phyloP scores from a whole-genome alignment of 2,888 invertebrate species.

The Stenichneumon culpator region DNA sequence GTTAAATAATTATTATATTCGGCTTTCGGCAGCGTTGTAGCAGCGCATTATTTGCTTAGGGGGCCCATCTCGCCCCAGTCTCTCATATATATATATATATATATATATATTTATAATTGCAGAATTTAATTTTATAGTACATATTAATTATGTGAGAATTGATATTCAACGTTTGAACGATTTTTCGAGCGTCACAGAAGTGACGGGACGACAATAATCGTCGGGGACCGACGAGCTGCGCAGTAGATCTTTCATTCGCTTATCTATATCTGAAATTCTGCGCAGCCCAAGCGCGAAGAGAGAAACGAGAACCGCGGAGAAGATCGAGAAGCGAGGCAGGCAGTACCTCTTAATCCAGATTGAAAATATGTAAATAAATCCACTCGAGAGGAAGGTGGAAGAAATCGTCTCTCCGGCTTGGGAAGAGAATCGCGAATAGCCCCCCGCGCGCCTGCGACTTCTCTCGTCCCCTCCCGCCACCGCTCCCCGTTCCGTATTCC shows the following conservation, averaged over 20 bases:
- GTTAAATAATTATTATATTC: no score
- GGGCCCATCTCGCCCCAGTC: no score
- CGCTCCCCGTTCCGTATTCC: conserved; percentile 81
- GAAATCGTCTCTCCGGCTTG: conserved; percentile 49
- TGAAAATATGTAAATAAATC: conserved; percentile 85
- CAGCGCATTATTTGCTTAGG: no score
- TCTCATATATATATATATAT: no score
- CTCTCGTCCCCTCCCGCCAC: background rate
- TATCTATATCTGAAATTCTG: conserved; percentile 66
- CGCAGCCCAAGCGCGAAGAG: conserved; percentile 50
- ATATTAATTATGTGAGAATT: conserved; percentile 12
- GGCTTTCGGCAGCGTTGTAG: no score
- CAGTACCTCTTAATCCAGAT: conserved; percentile 84
- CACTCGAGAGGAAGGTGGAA: conserved; percentile 72
- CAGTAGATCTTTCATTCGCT: conserved; percentile 64
- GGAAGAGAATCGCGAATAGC: conserved; percentile 14
- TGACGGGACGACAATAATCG: conserved; percentile 50
- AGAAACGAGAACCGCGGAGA: conserved; percentile 53
- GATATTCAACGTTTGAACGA: background rate
- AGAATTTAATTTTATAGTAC: no score
- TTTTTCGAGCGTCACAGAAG: conserved; percentile 32
- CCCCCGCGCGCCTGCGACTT: conserved; percentile 1
- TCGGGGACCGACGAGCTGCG: conserved; percentile 40
- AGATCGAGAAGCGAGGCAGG: conserved; percentile 61
- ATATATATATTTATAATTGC: no score